Base-by-base conservation (phyloP, 2,888 invertebrate genomes). In the Apamea sordens region DNA sequence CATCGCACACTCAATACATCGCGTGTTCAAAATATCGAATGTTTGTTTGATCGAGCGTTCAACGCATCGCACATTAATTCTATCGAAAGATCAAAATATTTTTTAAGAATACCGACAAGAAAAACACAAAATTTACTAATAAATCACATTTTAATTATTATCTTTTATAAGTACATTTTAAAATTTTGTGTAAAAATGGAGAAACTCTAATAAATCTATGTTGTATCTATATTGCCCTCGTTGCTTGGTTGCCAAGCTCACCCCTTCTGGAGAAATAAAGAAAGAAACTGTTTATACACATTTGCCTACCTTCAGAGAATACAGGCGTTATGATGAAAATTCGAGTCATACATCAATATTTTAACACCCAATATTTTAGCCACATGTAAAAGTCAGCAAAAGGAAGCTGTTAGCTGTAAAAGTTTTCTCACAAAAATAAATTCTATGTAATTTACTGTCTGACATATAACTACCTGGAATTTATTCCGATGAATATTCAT, bases 401-500 rank as follows among this genome's bases (percentile, higher is more conserved):
- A 72, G 47, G 47, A 65, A 78, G 64, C 68, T 36, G 53, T 77
- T 67, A 69, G 41, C 13, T 47, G 10, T 36, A 50, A 77, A 80
- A 87, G 68, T 76, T 80, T 78, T 68, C 73, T 69, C 82, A 73
- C 78, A 77, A 82, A 86, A 86, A 89, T 82, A 82, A 75, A 87
- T 87, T 84, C 73, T 56, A 82, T 74, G 70, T 80, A 79, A 87
- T 87, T 86, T 82, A 87, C 68, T 56, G 67, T 78, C 53, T 70
- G 75, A 84, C 76, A 89, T 84, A 80, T 76, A 85, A 81, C 79
- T 78, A 79, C 77, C 77, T 75, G 76, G 44, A 86, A 83, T 77
- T 83, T 86, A 80, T 82, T 78, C 76, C 69, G 41, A 78, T 87
- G 87, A 87, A 88, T 88, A 87, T 87, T 86, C 84, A 87, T 88